These are phyloP conservation scores for Drosophila sp. DNA, from an alignment of 1,140 invertebrate species.

Conservation along the genomic window DNA sequence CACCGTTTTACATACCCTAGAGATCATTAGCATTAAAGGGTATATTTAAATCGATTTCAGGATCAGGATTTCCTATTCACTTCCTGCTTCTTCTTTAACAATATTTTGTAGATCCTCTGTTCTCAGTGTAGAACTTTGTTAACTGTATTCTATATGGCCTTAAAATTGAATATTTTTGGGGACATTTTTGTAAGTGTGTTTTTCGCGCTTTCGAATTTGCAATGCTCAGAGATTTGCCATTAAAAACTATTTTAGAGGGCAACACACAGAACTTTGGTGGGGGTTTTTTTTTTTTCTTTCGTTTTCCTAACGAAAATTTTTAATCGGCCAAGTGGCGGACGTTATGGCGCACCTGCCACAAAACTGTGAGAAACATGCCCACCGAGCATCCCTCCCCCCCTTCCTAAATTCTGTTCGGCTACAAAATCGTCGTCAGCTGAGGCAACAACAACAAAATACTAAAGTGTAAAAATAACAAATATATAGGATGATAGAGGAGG, in stretches of 20 bases:
- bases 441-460: conserved; percentile 31
- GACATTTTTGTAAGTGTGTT: neutral
- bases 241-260: conserved; percentile 11
- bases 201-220: neutral
- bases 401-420: neutral
- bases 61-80: too few species aligned
- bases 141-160: conserved; percentile 1
- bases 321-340: conserved; percentile 57
- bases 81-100: too few species aligned
- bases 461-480: conserved; percentile 73
- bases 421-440: conserved; percentile 22
- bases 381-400: neutral
- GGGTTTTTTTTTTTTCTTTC: neutral
- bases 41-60: too few species aligned
- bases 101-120: too few species aligned
- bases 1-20: neutral
- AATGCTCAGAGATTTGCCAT: neutral
- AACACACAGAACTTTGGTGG: neutral
- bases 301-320: conserved; percentile 41
- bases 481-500: conserved; percentile 27
- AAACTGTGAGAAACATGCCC: conserved; percentile 44
- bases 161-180: conserved; percentile 3
- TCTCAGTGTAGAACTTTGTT: neutral
- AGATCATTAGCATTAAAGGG: neutral
- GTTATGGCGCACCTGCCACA: conserved; percentile 72